Base-by-base conservation (phyloP, 2,888 invertebrate genomes). In the Labia minor region DNA sequence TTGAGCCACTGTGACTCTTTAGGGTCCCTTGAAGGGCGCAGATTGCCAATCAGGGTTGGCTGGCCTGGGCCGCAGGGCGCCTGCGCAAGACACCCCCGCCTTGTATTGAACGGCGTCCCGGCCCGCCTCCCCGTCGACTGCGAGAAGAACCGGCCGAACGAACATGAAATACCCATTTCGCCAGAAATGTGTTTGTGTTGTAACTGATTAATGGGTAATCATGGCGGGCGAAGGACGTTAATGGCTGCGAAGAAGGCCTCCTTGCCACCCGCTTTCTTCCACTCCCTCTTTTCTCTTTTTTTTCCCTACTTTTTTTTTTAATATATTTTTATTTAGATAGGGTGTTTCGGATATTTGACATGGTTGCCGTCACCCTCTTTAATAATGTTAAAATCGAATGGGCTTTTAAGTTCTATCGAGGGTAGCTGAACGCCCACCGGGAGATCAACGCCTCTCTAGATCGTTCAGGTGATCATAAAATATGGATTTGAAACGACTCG, bases 31-130 rank as follows among this genome's bases (percentile, higher is more conserved):
- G 14, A 49, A 49, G 14, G 49, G 49, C 49, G 49, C 3, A 49
- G 49, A 49, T 49, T 49, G 49, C 49, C 49, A 49, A 49, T 49
- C 49, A 49, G 49, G 49, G 49, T 14, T 14, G 49, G 14, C 49
- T 16, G 14, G 49, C 6, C 6, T 49, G 49, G 49, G 49, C 49
- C 49, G n/a, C 49, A 49, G 49, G n/a, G 49, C 49, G 16, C 49
- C 3, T 49, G 49, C 49, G 49, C 49, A 49, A 3, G 2, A 49
- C 37, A 18, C 18, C 37, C 37, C 14, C 64, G 33, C 37, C 19
- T 33, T 18, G 14, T 33, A 37, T 14, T 74, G 74, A 74, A 75
- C 74, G 75, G 76, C 76, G 77, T 76, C 75, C 67, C 63, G 67
- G 62, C 66, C 64, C 65, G 67, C 61, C 65, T 8, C 61, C 49